Conservation (phyloP, 2,888 invertebrate genomes). For the Cheilosia vulpina region DNA sequence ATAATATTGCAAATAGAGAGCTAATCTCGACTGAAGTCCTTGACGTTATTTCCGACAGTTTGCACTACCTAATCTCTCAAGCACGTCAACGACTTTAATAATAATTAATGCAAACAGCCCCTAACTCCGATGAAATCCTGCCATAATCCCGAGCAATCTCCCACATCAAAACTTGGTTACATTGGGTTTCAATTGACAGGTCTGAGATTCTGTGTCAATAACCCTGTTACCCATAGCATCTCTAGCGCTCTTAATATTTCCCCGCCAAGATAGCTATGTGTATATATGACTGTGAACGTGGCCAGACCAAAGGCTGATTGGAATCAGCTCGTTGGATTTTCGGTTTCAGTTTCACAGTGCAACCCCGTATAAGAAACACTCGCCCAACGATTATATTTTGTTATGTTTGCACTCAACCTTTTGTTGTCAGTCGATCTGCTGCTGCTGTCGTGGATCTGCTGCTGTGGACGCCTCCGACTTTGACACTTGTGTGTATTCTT, state of each 20-base stretch:
- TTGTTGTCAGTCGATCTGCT: constrained; percentile 16
- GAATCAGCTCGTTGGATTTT: constrained; percentile 2
- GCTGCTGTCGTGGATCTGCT: constrained; percentile 11
- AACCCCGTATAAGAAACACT: background rate
- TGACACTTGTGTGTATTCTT: constrained; percentile 45
- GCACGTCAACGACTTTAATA: background rate
- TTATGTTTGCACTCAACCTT: constrained; percentile 50
- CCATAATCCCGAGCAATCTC: constrained; percentile 4
- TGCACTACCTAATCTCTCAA: background rate
- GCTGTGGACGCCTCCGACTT: constrained; percentile 9
- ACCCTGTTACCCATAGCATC: background rate
- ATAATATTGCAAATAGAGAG: background rate
- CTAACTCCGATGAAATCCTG: background rate
- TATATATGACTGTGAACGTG: too few species aligned
- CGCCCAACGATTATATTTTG: constrained; percentile 3
- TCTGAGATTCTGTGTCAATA: constrained; percentile 44
- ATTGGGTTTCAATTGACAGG: constrained; percentile 32
- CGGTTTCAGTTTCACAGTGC: constrained; percentile 13
- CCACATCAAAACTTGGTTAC: constrained; percentile 28
- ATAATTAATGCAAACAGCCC: constrained; percentile 28
- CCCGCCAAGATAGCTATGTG: background rate
- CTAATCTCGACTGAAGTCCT: background rate
- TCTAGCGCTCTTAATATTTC: background rate
- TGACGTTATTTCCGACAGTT: background rate
- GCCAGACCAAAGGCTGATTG: background rate